Base-by-base conservation (phyloP, 2,113 vertebrate genomes). In the Barnardius zonarius region DNA sequence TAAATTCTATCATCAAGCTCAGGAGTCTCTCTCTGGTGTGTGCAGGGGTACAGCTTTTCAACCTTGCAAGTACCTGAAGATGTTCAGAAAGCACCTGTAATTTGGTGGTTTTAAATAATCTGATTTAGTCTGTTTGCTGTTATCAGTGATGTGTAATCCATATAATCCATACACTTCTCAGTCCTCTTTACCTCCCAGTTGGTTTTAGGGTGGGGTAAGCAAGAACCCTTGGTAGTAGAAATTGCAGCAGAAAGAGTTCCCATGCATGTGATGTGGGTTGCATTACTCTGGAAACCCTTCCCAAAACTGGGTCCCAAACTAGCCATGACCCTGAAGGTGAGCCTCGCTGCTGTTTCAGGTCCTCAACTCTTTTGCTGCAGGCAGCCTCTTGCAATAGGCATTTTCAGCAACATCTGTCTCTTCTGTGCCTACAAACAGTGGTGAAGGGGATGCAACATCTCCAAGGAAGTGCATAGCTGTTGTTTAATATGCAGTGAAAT, bases 241-340 rank as follows among this genome's bases (percentile, higher is more conserved):
- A 17, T 37, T 39, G 79, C 35, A 62, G 57, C 86, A 70, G 64
- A 25, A 52, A 15, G 7, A 6, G 11, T 13, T 41, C 54, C 61
- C 0, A 1, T 19, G 41, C 28, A 0, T 1, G 8, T 30, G 57
- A 79, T 30, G 54, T 5, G 33, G 44, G 64, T 3, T 39, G 31
- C 25, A 4, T 23, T 23, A 8, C 24, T 80, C 14, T 35, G 64
- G 52, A 51, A 22, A 28, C 27, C 74, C 7, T 18, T 22, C 13
- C 66, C 41, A 8, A 27, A 17, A 16, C 19, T 54, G 27, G 23
- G 7, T 59, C 75, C 52, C 61, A 30, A 15, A 10, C 5, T 17
- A 37, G 69, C 33, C n/a, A 0, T 52, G 77, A 11, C 51, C 59
- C 59, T 72, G 9, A 57, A n/a, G 55, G 12, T 37, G 44, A 8